Evolutionary conservation across 2,888 invertebrate species (phyloP), one percentile per base, ranked within the genome.

Genomic region (Candidula unifasciata): DNA sequence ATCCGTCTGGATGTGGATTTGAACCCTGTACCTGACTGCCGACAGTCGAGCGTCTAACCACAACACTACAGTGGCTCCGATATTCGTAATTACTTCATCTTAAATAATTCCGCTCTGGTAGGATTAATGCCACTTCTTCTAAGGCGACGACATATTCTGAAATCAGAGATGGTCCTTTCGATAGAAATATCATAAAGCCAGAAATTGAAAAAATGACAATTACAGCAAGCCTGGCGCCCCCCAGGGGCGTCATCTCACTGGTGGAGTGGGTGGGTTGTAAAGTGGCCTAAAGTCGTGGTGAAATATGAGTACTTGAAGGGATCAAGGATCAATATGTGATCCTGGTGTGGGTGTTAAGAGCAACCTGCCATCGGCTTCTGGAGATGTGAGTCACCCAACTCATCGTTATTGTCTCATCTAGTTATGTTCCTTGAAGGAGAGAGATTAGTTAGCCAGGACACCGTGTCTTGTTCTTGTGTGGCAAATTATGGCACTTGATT

Each of bases 281-380:
- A 73, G 73, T 44, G 52, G 73, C 73, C 73, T 27, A 44, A 73
- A 73, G 73, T 73, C 73, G 44, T n/a, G n/a, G 73, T 73, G 73
- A 73, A 44, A 44, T 73, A 44, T 71, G 73, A 73, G 73, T 44
- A 44, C 27, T 44, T n/a, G 37, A 71, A 37, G 69, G 24, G 69
- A 71, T 73, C 44, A 44, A n/a, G n/a, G 73, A 44, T 73, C 73
- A 44, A 73, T 73, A 73, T 73, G n/a, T 44, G 52, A 73, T n/a
- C 44, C 13, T 2, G 2, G 44, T 13, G 21, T 73, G 8, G 18
- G 27, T 27, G 44, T 44, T 0, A 44, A 44, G 73, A 27, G 44
- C 33, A 3, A 44, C 73, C n/a, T 73, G 44, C 44, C 44, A 16
- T 68, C 44, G 73, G 73, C 73, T 37, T 73, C 44, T 52, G 13